Evolutionary conservation across 2,888 invertebrate species (phyloP), one percentile per base, ranked within the genome.

Genomic region (Drosophila limbata): DNA sequence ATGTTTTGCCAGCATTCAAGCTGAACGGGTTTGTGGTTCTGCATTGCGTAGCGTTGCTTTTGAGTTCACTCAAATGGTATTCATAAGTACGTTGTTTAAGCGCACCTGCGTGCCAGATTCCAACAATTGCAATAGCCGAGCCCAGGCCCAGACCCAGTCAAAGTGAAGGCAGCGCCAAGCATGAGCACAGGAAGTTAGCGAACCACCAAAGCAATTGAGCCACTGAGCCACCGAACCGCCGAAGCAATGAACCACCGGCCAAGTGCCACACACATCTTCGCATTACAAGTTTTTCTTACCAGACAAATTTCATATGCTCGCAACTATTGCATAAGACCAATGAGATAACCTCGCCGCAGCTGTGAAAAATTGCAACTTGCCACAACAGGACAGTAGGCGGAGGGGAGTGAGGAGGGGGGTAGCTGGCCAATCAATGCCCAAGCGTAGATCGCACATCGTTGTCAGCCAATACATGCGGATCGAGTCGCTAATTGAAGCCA

Each of bases 401-500:
- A 15, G 40, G 15, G n/a, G 37, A 19, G 47, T 11, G 2, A 10
- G 21, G 15, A 44, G 25, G 64, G 19, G 35, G 39, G 13, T 37
- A 42, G 44, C 44, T 51, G 47, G 47, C 62, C 81, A 69, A 87
- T 84, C 85, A 82, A 77, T 77, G 86, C 11, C 25, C 56, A 72
- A 57, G 68, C 76, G 35, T 35, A 45, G 64, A 69, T 84, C 81
- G 76, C 87, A 89, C 87, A 77, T 89, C 89, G 79, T 84, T 89
- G 89, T 82, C 89, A 79, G 84, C 65, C 87, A 76, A 81, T 88
- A 78, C 62, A 37, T 44, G 72, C 61, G 62, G 70, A 60, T 61
- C 70, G 76, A 87, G 82, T 69, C 65, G 87, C 89, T 89, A 87
- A 84, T 84, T 84, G 87, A 88, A 72, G 87, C 69, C 71, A 86